phyloP scores from a whole-genome alignment of 2,113 vertebrate genomes.

The Agelaius tricolor region DNA sequence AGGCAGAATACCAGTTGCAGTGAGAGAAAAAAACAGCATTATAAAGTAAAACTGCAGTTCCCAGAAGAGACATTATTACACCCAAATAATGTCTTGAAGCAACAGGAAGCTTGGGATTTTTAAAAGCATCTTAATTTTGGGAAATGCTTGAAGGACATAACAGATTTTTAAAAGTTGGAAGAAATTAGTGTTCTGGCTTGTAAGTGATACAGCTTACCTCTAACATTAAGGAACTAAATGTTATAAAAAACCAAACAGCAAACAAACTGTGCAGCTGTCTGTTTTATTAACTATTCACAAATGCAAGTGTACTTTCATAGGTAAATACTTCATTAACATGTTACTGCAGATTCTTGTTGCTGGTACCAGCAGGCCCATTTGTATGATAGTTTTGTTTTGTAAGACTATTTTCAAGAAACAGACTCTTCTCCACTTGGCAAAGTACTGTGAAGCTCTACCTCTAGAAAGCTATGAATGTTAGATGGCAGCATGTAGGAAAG shows the following conservation, averaged over 20 bases:
- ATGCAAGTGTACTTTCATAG: neutral
- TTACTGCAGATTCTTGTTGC: neutral
- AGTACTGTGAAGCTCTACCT: neutral
- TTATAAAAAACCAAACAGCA: neutral
- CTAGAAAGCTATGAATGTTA: neutral
- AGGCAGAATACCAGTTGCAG: conserved; percentile 7
- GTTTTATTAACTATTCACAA: neutral
- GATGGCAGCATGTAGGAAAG: neutral
- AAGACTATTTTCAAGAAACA: neutral
- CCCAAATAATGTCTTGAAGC: neutral
- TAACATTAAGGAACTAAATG: neutral
- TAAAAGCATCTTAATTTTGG: neutral
- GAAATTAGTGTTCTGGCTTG: neutral
- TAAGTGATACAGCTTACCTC: neutral
- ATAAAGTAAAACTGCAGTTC: neutral
- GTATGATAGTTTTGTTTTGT: neutral
- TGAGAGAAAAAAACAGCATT: neutral
- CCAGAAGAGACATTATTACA: neutral
- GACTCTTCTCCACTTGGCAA: neutral
- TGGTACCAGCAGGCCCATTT: neutral
- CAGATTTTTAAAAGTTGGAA: neutral
- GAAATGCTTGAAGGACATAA: neutral
- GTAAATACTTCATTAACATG: neutral
- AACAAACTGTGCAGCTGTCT: neutral
- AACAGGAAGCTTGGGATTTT: neutral